Evolutionary conservation across 2,113 vertebrate species (phyloP), one percentile per base, ranked within the genome.

Genomic region (Sander vitreus): DNA sequence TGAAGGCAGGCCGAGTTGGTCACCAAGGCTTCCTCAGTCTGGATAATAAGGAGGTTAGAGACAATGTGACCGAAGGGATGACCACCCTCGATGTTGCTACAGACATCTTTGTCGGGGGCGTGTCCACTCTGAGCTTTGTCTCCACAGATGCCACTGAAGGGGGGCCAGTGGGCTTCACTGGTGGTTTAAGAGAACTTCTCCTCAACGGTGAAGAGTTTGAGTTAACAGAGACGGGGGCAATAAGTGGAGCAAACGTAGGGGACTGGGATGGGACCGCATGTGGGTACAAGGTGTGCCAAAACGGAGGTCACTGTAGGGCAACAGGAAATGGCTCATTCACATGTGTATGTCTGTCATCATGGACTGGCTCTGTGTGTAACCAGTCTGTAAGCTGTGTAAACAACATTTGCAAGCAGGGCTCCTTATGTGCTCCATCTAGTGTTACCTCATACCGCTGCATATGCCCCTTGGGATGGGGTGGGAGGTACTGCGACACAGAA

Each of bases 251-350:
- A 30, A 97, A 97, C 0, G 65, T 98, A 3, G 96, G 95, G 0
- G 97, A 98, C 88, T 97, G 96, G 86, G 97, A 98, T 0, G 96
- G 97, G 62, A 97, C 96, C 0, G 74, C 80, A 0, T 98, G 97
- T 12, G 97, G 97, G 25, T 97, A 96, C 39, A 87, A 89, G 2
- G 94, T 96, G n/a, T 98, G 97, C 88, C 85, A 72, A 25, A 96
- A 98, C 3, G 80, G 91, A 0, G 96, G 96, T 23, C 90, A 75
- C 1, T 97, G 96, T 80, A 67, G 45, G 33, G 67, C 92, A 50
- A 70, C 82, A 13, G 87, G 88, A 12, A 65, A 69, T 0, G 79
- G 87, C 23, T 86, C 91, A 0, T 96, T 96, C 85, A 88, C 62
- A 48, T 98, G 97, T 76, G 75, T 86, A 6, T 98, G 97, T 55